Base-by-base conservation (phyloP, 1,140 invertebrate genomes). In the Drosophila azteca region DNA sequence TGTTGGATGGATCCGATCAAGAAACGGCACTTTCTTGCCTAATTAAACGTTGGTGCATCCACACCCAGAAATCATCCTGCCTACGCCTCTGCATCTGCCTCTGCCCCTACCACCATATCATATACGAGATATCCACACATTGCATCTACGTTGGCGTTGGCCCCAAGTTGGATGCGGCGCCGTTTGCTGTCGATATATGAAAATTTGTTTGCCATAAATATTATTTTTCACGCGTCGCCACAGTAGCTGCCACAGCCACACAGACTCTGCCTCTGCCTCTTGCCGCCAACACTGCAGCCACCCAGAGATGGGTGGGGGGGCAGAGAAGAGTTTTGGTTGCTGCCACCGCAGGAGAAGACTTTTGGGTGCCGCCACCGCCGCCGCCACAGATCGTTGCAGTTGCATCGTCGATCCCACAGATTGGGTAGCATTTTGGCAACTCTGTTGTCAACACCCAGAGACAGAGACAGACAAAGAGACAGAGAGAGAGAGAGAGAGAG, bases 191-290 rank as follows among this genome's bases (percentile, higher is more conserved):
- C 82, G 82, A 85, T 85, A 58, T 65, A 76, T 76, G 79, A 81
- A 87, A 87, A 87, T 87, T 87, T 87, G 83, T 88, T 88, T 88
- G 83, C 83, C 82, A 88, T 88, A 87, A 88, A 88, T 87, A 88
- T 87, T 80, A 61, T 73, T 84, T 84, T 84, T 84, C 80, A 79
- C 77, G 80, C 80, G 72, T 60, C 79, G 69, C 73, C 61, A 75
- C 82, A 63, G 82, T 85, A 85, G 81, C 81, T 74, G 81, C 77
- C 63, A 57, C 63, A 62, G 54, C 35, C 57, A 43, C 67, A 46
- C 76, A 22, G 54, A 54, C n/a, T 55, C 13, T 62, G 50, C 59
- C n/a, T 55, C 13, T 62, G 50, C n/a, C 29, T 63, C 17, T 50
- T 26, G 61, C 41, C n/a, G 15, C 17, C n/a, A 17, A 13, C n/a